These are phyloP conservation scores for Drosophila arawakana DNA, from an alignment of 1,140 invertebrate genomes.

Conservation along the genomic window DNA sequence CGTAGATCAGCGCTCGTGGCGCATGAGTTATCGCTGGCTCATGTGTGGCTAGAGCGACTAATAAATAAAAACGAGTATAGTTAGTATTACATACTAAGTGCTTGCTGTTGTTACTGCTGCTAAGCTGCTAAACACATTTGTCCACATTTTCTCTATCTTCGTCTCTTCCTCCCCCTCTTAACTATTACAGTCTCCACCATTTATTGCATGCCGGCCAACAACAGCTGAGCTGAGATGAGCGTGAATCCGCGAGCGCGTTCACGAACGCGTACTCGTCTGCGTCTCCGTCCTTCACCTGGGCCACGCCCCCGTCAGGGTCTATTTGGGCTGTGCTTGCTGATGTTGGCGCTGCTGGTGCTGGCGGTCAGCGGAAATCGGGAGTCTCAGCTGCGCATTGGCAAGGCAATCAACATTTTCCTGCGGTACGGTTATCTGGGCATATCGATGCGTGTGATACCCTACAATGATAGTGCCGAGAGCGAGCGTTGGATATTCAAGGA, in stretches of 20 bases:
- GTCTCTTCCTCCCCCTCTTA: background rate
- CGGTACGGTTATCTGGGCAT: slow-evolving; percentile 92
- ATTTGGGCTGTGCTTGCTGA: slow-evolving; percentile 65
- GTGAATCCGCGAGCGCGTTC: slow-evolving; percentile 32
- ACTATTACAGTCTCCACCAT: slow-evolving; percentile 25
- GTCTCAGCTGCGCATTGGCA: slow-evolving; percentile 88
- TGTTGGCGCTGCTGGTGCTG: slow-evolving; percentile 61
- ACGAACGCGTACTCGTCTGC: background rate
- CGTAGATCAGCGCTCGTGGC: slow-evolving; percentile 9
- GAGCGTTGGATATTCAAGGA: slow-evolving; percentile 93
- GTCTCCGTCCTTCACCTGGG: background rate
- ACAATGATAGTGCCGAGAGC: slow-evolving; percentile 88
- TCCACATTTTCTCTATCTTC: background rate
- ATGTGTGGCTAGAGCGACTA: slow-evolving; percentile 46
- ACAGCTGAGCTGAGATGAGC: slow-evolving; percentile 70
- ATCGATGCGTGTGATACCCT: slow-evolving; percentile 92
- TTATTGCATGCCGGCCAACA: slow-evolving; percentile 54
- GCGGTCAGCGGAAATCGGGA: slow-evolving; percentile 80
- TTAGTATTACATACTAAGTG: slow-evolving; percentile 32
- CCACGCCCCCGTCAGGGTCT: slow-evolving; percentile 53
- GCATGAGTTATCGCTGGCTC: slow-evolving; percentile 54
- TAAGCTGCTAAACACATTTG: slow-evolving; percentile 15
- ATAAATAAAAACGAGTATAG: slow-evolving; percentile 32
- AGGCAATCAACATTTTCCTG: slow-evolving; percentile 90
- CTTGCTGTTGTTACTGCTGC: background rate